Evolutionary conservation across 2,113 vertebrate species (phyloP), one percentile per base, ranked within the genome.

Genomic region (Hirundichthys speculiger): DNA sequence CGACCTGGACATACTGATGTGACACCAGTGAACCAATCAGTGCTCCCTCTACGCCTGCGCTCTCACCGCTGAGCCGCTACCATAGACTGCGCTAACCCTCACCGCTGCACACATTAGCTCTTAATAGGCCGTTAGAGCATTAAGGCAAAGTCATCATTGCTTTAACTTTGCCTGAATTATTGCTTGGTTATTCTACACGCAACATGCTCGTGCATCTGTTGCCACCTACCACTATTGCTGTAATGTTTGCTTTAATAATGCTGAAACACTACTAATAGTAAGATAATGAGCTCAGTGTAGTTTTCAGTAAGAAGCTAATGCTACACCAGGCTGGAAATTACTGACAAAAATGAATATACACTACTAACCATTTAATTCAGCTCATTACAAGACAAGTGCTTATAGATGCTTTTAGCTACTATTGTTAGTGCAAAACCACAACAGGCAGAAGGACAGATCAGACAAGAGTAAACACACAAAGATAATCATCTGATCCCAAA

Each of bases 1-100:
- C 54, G 97, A 98, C 83, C 94, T 99, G 61, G 96, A 99, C 82
- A 93, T 99, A 87, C 88, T 99, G 85, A 99, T 98, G 96, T 99
- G 95, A 97, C 94, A 82, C 73, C 91, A 87, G 90, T 94, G 92
- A 94, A 92, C 80, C 79, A 64, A 75, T 95, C 93, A 88, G 92
- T 93, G 89, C 93, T 95, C 93, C 95, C 94, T 93, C 92, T 93
- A 94, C 88, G 93, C 92, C 91, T 93, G 91, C 81, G 59, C 63
- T 27, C 30, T 42, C 53, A 16, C 49, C 34, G 14, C 45, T n/a
- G 50, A 30, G 27, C 70, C 16, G 1, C 53, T 10, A 20, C 60
- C 59, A 21, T 57, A 59, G 66, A 41, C 69, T 12, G 2, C 16
- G 18, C 69, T 51, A 13, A 16, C 20, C 19, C 54, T 15, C 13